Evolutionary conservation across 2,113 vertebrate species (phyloP).

Genomic region (Sinocyclocheilus grahami): DNA sequence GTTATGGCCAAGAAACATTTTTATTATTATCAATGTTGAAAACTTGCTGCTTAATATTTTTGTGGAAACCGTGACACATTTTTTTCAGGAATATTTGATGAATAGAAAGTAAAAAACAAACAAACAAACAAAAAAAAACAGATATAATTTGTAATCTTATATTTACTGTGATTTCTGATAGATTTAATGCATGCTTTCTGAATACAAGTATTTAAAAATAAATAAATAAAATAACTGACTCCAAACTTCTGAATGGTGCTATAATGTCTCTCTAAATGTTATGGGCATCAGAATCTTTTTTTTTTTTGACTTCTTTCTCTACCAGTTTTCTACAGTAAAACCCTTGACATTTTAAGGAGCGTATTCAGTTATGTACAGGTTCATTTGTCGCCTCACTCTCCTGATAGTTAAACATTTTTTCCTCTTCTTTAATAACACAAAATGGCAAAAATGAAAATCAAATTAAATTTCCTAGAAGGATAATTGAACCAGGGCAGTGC

Average conservation of each 20-base stretch:
- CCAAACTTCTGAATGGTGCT: not conserved
- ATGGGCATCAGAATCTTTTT: too few species aligned
- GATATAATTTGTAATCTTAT: not conserved
- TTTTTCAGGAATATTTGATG: too few species aligned
- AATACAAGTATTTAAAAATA: not conserved
- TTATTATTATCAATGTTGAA: not conserved
- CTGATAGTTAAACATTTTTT: not conserved
- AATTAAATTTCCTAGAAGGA: constrained; percentile 32
- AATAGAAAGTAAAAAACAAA: too few species aligned
- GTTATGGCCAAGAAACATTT: not conserved
- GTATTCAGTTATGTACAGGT: not conserved
- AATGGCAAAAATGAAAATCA: constrained; percentile 32
- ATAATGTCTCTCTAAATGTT: not conserved
- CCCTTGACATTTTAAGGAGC: not conserved
- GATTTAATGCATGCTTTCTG: not conserved
- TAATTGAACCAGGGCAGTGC: constrained; percentile 14
- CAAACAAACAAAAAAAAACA: too few species aligned
- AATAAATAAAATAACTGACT: not conserved
- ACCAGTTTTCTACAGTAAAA: not conserved
- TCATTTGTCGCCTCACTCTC: not conserved
- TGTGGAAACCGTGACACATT: too few species aligned
- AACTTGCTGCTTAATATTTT: too few species aligned
- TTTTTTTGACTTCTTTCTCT: not conserved
- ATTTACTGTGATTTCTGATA: not conserved
- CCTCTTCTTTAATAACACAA: constrained; percentile 33